phyloP scores from a whole-genome alignment of 2,797 vertebrate species.

The Rousettus madagascariensis region DNA sequence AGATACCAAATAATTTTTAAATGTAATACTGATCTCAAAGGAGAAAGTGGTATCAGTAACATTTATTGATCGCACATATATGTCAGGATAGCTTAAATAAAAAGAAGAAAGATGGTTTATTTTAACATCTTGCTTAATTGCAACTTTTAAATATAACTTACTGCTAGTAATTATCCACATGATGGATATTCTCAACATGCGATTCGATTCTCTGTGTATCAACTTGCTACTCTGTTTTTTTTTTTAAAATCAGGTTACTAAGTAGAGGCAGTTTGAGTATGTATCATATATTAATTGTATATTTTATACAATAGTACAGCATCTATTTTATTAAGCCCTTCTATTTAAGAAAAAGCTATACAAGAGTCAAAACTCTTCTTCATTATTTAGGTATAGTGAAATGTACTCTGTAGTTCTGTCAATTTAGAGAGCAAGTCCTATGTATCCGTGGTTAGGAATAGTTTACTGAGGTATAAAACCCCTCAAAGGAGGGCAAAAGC shows the following conservation, averaged over 20 bases:
- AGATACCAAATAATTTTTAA: not conserved
- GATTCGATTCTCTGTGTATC: not conserved
- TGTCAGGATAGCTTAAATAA: not conserved
- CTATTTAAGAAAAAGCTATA: not conserved
- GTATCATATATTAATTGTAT: not conserved
- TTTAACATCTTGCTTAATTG: conserved; percentile 26
- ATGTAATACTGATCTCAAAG: not conserved
- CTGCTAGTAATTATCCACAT: not conserved
- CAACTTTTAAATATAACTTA: not conserved
- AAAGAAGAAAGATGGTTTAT: not conserved
- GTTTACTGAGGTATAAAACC: not conserved
- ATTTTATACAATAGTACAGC: not conserved
- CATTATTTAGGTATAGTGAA: not conserved
- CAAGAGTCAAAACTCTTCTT: not conserved
- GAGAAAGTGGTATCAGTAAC: not conserved
- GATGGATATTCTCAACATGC: not conserved
- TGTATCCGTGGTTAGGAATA: not conserved
- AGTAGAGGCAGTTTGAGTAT: conserved; percentile 26
- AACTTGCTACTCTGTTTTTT: not conserved
- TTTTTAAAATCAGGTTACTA: not conserved
- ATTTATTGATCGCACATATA: not conserved
- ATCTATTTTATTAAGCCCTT: not conserved
- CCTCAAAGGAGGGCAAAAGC: not conserved
- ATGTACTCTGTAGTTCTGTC: not conserved
- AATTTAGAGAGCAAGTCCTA: not conserved